Base-by-base conservation (phyloP, 2,797 vertebrate genomes). In the Lepilemur ruficaudatus region DNA sequence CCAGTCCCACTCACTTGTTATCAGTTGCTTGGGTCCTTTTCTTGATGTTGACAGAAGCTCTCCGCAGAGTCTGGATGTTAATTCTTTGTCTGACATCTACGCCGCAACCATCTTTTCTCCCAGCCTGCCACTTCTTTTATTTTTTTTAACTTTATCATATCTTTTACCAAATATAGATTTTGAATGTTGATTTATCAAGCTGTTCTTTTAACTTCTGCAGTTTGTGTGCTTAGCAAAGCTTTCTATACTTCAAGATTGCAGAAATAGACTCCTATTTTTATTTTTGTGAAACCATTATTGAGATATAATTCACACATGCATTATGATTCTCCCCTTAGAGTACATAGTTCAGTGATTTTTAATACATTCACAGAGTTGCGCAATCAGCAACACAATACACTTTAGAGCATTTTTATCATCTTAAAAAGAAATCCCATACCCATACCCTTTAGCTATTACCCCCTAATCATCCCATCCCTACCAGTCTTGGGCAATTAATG, bases 151-250 rank as follows among this genome's bases (percentile, higher is more conserved):
- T 95, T 93, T 50, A 82, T 81, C 75, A 22, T 96, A 76, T 97
- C 90, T 97, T 92, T 93, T 91, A 93, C 96, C 88, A 97, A 94
- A 97, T 91, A 94, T 96, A 97, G 96, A 88, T 78, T 93, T 89
- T 91, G 88, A 98, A 97, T 97, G 88, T 94, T 96, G 96, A 96
- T 96, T 97, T 97, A 95, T 97, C 97, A 97, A 97, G 94, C 97
- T 98, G 96, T 97, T 97, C 96, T 95, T 95, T 96, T 95, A 96
- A 97, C 85, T 97, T 97, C 91, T 89, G 93, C 76, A 63, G 90
- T 97, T 95, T 95, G 82, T 89, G 46, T 93, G 52, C 79, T 96
- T 95, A 94, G 65, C 78, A 96, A 96, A 95, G 78, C 86, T 94
- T 91, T 82, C 91, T 87, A 91, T 91, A 76, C 73, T 94, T 94